These are phyloP conservation scores for Dichetophora obliterata DNA, from an alignment of 2,888 invertebrate genomes.

Conservation along the genomic window DNA sequence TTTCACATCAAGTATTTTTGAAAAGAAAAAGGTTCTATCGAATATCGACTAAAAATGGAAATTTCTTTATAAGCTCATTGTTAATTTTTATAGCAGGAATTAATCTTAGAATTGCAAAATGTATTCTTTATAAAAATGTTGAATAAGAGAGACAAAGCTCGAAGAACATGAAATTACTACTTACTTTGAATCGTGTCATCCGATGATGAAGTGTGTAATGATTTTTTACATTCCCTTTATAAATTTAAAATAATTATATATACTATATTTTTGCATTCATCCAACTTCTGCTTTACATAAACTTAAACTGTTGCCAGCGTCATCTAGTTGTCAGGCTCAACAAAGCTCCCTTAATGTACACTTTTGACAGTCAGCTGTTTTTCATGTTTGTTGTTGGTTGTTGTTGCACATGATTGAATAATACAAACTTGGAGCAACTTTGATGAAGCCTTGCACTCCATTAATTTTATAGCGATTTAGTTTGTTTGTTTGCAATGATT, in stretches of 20 bases:
- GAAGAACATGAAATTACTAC: no score
- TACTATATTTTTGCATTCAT: neutral
- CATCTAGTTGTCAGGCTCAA: neutral
- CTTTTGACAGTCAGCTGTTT: conserved; percentile 23
- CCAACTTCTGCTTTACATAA: neutral
- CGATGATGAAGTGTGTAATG: no score
- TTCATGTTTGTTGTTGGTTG: neutral
- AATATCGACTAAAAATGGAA: neutral
- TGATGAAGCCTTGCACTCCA: neutral
- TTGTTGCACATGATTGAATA: conserved; percentile 22
- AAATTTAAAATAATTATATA: no score
- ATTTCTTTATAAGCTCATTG: neutral
- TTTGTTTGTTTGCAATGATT: conserved; percentile 19
- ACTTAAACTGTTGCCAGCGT: neutral
- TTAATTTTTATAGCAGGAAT: neutral
- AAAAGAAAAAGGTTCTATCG: no score
- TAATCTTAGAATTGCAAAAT: no score
- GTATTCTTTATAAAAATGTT: no score
- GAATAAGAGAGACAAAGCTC: no score
- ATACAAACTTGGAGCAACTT: neutral
- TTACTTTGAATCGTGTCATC: no score
- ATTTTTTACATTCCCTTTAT: no score
- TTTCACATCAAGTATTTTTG: no score
- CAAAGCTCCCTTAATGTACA: no score
- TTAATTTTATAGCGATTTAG: no score